Percentiles rank a stretch among this genome's conserved stretches.
phyloP scores from a whole-genome alignment of 2,113 vertebrate genomes.

The Pithys albifrons region DNA sequence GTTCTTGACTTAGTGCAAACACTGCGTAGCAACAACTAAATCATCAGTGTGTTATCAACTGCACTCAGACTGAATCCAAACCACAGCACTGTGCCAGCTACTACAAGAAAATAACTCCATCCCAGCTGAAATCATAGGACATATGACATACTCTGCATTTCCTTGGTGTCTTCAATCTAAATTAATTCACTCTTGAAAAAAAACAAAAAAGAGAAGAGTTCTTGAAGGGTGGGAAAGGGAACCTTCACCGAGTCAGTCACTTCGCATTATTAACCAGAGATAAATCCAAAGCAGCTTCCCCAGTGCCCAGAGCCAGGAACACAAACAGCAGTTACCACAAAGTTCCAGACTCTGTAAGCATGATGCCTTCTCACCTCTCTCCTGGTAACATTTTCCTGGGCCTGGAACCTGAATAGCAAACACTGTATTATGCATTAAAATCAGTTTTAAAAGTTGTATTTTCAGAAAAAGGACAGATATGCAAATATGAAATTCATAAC shows the following conservation, averaged over 20 bases:
- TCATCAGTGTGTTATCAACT: background rate
- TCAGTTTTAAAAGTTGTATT: background rate
- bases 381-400: background rate
- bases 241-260: background rate
- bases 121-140: background rate
- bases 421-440: background rate
- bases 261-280: background rate
- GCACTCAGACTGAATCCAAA: background rate
- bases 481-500: conserved; percentile 74
- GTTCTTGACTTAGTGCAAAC: background rate
- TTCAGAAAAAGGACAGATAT: conserved; percentile 70
- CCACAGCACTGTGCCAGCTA: background rate
- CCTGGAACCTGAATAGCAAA: background rate
- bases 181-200: background rate
- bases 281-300: background rate
- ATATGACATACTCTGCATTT: background rate
- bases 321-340: background rate
- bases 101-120: background rate
- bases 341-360: background rate
- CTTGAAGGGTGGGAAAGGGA: background rate
- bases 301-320: background rate
- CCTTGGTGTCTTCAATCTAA: background rate
- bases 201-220: background rate
- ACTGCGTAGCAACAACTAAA: background rate
- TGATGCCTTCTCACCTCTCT: background rate